phyloP scores from a whole-genome alignment of 2,113 vertebrate genomes.

The Sapayoa aenigma region DNA sequence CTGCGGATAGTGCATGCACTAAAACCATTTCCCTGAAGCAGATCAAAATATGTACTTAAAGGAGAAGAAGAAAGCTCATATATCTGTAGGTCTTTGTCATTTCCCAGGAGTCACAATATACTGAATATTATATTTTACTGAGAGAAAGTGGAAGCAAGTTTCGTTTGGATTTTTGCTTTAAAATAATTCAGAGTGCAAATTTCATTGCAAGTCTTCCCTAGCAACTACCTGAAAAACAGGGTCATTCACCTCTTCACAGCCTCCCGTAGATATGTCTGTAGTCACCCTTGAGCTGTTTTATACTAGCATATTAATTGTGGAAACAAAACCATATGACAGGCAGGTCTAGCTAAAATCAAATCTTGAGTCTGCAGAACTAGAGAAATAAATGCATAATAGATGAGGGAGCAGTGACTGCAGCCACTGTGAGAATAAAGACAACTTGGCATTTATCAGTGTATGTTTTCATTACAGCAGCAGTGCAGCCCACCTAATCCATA shows the following conservation, averaged over 20 bases:
- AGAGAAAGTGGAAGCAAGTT: background rate
- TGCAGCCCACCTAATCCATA: background rate
- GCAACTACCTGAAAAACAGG: background rate
- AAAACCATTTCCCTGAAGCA: background rate
- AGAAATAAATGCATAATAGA: background rate
- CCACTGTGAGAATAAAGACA: background rate
- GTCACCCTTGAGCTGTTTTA: background rate
- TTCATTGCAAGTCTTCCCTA: background rate
- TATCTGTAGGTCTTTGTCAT: background rate
- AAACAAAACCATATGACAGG: background rate
- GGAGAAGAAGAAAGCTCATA: background rate
- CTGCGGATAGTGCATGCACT: background rate
- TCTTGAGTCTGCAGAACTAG: background rate
- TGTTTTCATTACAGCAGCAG: background rate
- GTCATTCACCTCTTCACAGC: background rate
- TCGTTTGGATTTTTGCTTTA: background rate
- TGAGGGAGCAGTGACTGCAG: background rate
- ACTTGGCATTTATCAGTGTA: background rate
- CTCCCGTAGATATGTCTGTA: background rate
- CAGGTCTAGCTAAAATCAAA: background rate
- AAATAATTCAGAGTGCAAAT: background rate
- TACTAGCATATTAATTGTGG: background rate
- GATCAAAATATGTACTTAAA: background rate
- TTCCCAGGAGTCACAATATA: background rate
- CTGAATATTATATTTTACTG: background rate